Base-by-base conservation (phyloP, 2,113 vertebrate species). In the Noturus placidus region DNA sequence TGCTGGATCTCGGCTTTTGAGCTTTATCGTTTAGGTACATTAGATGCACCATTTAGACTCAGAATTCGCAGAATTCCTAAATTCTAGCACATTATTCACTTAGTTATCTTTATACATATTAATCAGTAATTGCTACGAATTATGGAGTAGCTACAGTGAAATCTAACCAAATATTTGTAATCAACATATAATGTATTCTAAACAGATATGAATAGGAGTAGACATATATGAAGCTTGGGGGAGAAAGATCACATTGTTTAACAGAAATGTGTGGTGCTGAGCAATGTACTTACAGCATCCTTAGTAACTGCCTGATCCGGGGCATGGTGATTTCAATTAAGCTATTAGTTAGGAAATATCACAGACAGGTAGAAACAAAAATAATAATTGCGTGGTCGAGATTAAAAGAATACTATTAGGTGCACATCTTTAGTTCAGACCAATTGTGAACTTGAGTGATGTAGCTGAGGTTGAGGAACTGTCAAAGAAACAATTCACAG, bases 1-100 rank as follows among this genome's bases (percentile, higher is more conserved):
- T 30, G 79, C 11, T 59, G 10, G 77, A 30, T 35, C 42, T 52
- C 7, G 22, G 61, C n/a, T 42, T 22, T 80, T 35, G n/a, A 65
- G 88, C 56, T 86, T 70, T 70, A 67, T 72, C 19, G 72, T 61
- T 83, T 69, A 63, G 30, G 19, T 22, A 65, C 38, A 22, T 50
- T 50, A 50, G 46, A 10, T 50, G 10, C 46, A 50, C 10, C 46
- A 10, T 86, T 80, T 17, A 38, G 59, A 2, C 35, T 35, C 50
- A 27, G 33, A 70, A 81, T 22, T 5, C 15, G 5, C 56, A n/a
- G n/a, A n/a, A n/a, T 17, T 59, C 10, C 4, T 7, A 59, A 59
- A 59, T 22, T 22, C 2, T 27, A 15, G 22, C 78, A 35, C 5
- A 25, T 35, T 35, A 35, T 80, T 57, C 30, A 56, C 50, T 56